Conservation (phyloP, 2,113 vertebrate genomes). For the Platanista minor region DNA sequence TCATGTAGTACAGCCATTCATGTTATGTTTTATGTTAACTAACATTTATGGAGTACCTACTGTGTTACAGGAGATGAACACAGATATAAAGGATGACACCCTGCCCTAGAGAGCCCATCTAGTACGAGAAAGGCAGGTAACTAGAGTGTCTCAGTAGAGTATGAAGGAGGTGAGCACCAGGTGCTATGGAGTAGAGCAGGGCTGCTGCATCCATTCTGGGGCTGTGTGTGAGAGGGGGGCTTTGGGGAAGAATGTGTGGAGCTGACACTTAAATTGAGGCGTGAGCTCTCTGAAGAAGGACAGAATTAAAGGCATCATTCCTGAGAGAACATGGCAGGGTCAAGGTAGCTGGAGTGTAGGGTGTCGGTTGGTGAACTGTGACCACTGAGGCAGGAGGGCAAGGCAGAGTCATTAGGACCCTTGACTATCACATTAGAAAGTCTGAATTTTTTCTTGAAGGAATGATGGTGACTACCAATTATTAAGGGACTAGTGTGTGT, state of each 20-base stretch:
- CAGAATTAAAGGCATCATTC: background rate
- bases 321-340: background rate
- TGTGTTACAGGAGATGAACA: background rate
- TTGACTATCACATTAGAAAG: background rate
- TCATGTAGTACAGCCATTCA: background rate
- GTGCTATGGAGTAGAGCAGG: background rate
- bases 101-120: background rate
- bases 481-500: background rate
- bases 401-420: background rate
- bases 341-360: background rate
- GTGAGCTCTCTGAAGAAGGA: background rate
- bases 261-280: background rate
- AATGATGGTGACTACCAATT: background rate
- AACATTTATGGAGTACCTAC: background rate
- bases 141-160: background rate
- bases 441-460: background rate
- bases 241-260: background rate
- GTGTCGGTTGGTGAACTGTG: background rate
- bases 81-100: background rate
- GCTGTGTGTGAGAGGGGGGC: background rate
- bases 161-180: background rate
- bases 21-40: background rate
- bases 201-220: background rate
- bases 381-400: background rate
- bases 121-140: background rate